Base-by-base conservation (phyloP, 2,113 vertebrate genomes). In the Choloepus hoffmanni region DNA sequence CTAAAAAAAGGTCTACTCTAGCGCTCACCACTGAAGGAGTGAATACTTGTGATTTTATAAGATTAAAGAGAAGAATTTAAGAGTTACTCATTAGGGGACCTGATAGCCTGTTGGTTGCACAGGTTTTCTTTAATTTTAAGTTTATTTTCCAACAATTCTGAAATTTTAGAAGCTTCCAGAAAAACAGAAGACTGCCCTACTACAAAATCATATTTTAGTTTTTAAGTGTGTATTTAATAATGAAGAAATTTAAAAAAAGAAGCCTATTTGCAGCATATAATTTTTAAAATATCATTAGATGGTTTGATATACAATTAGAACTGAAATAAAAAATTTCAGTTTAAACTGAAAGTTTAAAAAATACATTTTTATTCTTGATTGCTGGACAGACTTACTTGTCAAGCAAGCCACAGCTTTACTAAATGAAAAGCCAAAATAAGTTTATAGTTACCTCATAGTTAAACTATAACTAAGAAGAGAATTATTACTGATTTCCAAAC, bases 141-240 rank as follows among this genome's bases (percentile, higher is more conserved):
- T n/a, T 74, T 83, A 67, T 62, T 62, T 26, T 68, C 24, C n/a
- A 84, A 84, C 26, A 84, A 92, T 84, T 76, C 16, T 30, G 21
- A 84, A 76, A 33, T 76, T 86, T 77, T n/a, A 84, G 68, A 50
- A 60, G 30, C 79, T 83, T 84, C 50, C 12, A 68, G 68, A 1
- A 62, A 89, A 84, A 89, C 26, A 58, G 33, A 94, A 90, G 28
- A 77, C 53, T 70, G 78, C 14, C 55, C 53, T 68, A 16, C 19
- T 62, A 89, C 11, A 63, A 92, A 87, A 84, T 85, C 19, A 30
- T 87, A 63, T 72, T 90, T 85, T 70, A 85, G 81, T 62, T 62
- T 70, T 19, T 19, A n/a, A 62, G 28, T 73, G 36, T 70, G 50
- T 68, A 95, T 60, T 78, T 9, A 50, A 50, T 79, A 77, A 62